Conservation (phyloP, 2,113 vertebrate species). For the Columba janthina region DNA sequence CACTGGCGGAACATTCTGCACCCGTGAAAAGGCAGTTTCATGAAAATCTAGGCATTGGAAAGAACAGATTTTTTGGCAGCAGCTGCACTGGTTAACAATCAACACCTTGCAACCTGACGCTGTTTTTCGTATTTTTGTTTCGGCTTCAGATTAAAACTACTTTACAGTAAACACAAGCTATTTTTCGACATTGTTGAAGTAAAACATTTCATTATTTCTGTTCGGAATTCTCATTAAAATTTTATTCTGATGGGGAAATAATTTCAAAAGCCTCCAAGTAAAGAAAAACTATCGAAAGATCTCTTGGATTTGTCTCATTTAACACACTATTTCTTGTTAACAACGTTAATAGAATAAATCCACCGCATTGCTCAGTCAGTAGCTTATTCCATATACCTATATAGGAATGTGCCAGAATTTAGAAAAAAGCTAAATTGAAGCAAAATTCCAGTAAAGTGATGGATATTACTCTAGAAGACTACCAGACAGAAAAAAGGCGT, state of each 20-base stretch:
- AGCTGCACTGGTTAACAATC: rapidly evolving
- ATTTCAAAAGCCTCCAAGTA: neutral
- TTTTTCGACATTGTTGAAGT: neutral
- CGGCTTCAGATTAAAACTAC: neutral
- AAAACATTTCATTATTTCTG: neutral
- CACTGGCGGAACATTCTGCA: rapidly evolving
- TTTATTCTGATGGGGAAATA: neutral
- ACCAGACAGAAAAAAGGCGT: neutral
- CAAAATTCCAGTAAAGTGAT: neutral
- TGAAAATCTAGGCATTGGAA: neutral
- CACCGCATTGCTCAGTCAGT: neutral
- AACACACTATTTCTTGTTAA: neutral
- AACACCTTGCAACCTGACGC: neutral
- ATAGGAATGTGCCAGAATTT: neutral
- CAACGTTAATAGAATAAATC: neutral
- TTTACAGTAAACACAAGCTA: neutral
- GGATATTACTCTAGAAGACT: neutral
- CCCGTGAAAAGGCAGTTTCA: neutral
- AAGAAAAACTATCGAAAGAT: neutral
- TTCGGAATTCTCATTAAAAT: neutral
- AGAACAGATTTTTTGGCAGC: neutral
- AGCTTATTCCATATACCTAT: neutral
- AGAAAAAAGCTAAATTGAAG: neutral
- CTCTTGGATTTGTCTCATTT: neutral
- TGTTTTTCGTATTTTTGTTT: neutral